phyloP scores from a whole-genome alignment of 2,888 invertebrate genomes.

The Aromia moschata region DNA sequence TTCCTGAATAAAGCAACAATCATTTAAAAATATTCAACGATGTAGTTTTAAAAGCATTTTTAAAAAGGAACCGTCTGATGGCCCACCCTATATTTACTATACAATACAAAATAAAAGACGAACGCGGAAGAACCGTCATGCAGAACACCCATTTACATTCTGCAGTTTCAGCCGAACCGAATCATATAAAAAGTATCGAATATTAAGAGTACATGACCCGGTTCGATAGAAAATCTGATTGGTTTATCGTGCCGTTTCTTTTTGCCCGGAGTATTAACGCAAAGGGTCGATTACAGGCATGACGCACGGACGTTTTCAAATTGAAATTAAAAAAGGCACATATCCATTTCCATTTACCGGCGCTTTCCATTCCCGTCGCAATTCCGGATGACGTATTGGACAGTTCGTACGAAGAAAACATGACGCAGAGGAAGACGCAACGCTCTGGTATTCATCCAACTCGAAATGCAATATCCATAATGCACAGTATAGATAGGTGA shows the following conservation, averaged over 20 bases:
- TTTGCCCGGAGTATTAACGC: background rate
- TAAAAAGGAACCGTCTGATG: too few relatives aligned
- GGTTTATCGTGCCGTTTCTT: background rate
- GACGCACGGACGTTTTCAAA: background rate
- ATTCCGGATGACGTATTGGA: background rate
- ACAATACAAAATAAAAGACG: too few relatives aligned
- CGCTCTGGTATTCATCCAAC: conserved; percentile 23
- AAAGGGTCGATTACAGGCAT: background rate
- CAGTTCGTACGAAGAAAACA: background rate
- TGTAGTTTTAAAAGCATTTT: too few relatives aligned
- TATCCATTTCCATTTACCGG: background rate
- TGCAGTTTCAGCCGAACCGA: too few relatives aligned
- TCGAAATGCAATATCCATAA: conserved; percentile 34
- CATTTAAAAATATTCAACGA: too few relatives aligned
- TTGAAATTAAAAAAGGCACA: background rate
- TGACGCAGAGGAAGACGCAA: background rate
- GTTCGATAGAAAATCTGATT: background rate
- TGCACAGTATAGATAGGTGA: background rate
- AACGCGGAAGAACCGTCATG: too few relatives aligned
- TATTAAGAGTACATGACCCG: too few relatives aligned
- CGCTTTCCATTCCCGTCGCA: background rate
- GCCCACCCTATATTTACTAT: too few relatives aligned
- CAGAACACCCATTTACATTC: too few relatives aligned
- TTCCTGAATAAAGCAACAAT: too few relatives aligned
- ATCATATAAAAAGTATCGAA: too few relatives aligned